These are phyloP conservation scores for Glossophaga mutica DNA, from an alignment of 2,797 vertebrate species.

Conservation along the genomic window DNA sequence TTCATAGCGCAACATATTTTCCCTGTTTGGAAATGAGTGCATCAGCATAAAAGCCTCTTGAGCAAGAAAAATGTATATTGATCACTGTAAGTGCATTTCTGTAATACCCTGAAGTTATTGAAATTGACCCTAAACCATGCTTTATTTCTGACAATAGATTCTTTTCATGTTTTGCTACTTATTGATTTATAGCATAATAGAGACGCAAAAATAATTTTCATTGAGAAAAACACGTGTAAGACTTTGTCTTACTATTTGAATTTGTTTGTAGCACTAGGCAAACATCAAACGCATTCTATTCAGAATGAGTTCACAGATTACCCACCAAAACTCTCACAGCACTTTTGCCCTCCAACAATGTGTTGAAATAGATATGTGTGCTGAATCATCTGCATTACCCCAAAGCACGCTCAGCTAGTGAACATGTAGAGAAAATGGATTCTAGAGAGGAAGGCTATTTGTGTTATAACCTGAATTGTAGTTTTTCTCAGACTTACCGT, in stretches of 20 bases:
- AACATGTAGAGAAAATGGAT: neutral
- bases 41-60: slow-evolving; percentile 42
- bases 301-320: neutral
- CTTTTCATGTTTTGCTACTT: slow-evolving; percentile 37
- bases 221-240: neutral
- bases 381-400: neutral
- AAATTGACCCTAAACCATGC: slow-evolving; percentile 49
- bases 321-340: neutral
- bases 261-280: neutral
- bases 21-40: neutral
- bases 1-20: neutral
- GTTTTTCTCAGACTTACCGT: neutral
- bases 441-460: slow-evolving; percentile 8
- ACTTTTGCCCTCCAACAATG: neutral
- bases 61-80: slow-evolving; percentile 42
- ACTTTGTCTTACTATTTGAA: neutral
- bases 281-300: neutral
- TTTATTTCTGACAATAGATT: slow-evolving; percentile 33
- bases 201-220: slow-evolving; percentile 30
- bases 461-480: slow-evolving; percentile 22
- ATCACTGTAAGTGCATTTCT: slow-evolving; percentile 46
- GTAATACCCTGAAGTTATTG: slow-evolving; percentile 24
- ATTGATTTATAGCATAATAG: slow-evolving; percentile 43
- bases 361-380: neutral
- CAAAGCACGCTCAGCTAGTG: neutral